Base-by-base conservation (phyloP, 2,888 invertebrate species). In the Zaprionus bogoriensis region DNA sequence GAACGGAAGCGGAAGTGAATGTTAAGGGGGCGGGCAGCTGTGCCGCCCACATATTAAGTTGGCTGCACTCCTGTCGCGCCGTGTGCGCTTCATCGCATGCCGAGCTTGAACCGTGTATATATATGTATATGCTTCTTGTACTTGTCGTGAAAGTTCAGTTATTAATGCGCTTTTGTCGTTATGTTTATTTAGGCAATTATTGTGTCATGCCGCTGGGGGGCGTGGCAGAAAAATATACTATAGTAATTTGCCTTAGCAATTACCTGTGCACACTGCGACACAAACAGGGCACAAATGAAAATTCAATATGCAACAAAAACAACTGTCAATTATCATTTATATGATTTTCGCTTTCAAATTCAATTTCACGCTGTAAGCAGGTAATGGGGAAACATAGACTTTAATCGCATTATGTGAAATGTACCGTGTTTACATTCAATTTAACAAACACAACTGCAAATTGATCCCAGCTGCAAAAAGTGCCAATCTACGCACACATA, bases 111-210 rank as follows among this genome's bases (percentile, higher is more conserved):
- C 45, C 74, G 62, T 64, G 66, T 64, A 39, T 66, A 47, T 46
- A 57, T 38, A 55, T 51, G 64, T 63, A 71, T 39, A 39, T 42
- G 46, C 41, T 32, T 22, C 50, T 22, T 12, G 32, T 52, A n/a
- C 7, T 14, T 12, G 22, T 39, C 17, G 14, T 25, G 22, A 19
- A 54, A 73, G 84, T 71, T 84, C n/a, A n/a, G n/a, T n/a, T 81
- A 77, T 80, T 80, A 80, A 80, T 80, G 65, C 67, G 59, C 73
- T 75, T 77, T 77, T 54, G 63, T 65, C 64, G 73, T 75, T 52
- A 58, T 78, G 67, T 78, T 84, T 76, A 74, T 80, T 84, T 63
- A 54, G 62, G 74, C 73, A 84, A 76, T 84, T 76, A 81, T 76
- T 67, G 41, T 66, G 66, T 39, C 59, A 28, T 69, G 68, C 69